Base-by-base conservation (phyloP, 1,140 invertebrate genomes). In the Drosophila burlai region DNA sequence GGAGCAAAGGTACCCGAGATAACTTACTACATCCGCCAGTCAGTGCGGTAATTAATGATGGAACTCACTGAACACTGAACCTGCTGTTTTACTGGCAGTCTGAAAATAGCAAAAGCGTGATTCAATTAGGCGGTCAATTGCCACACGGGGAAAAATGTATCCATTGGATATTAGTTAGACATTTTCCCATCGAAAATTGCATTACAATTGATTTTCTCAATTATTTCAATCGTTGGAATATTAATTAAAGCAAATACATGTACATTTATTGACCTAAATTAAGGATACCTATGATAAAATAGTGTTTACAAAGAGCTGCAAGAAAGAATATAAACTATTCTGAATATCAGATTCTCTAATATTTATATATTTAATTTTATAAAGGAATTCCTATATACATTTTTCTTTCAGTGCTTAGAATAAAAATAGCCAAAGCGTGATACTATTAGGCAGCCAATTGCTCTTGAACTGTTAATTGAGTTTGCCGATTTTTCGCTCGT, bases 381-480 rank as follows among this genome's bases (percentile, higher is more conserved):
- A 34, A 10, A 34, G 1, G 31, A 26, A 36, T 36, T 36, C 11
- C 2, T 36, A 36, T 13, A 13, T 21, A 9, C 7, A 21, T 16
- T 38, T 16, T 40, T 55, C 34, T 24, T 16, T n/a, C 54, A 11
- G 54, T 55, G 36, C 3, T n/a, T 42, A 50, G 69, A 81, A 76
- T 79, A 49, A 64, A 77, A 78, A 85, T 79, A 78, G 84, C 69
- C 54, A 66, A 87, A 84, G 78, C 84, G 85, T 90, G 84, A 87
- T 84, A 89, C 81, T 89, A 79, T 87, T 77, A 76, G 81, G 69
- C 62, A 58, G 82, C 63, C 79, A 90, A 89, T 87, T 81, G 85
- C 77, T 62, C 43, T 66, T 79, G 80, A 83, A 75, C 73, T 64
- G 73, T 87, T 89, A 89, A 89, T 87, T 87, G 84, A 81, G 65